Conservation (phyloP, 2,888 invertebrate genomes). For the Gnatocerus cornutus region DNA sequence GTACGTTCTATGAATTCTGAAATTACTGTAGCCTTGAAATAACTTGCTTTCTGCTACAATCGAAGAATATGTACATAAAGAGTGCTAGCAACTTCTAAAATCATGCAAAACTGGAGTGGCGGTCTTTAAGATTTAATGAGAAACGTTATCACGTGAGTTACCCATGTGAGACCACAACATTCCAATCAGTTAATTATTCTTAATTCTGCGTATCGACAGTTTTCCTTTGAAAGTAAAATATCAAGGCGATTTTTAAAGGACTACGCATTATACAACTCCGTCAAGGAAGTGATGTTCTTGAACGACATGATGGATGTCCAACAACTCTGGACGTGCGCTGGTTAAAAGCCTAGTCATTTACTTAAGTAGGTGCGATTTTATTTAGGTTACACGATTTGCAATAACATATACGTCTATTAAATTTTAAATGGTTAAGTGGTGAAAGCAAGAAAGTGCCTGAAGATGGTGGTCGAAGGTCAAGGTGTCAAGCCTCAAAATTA, state of each 20-base stretch:
- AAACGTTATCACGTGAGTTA: slow-evolving; percentile 41
- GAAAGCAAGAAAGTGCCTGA: background rate
- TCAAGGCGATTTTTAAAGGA: slow-evolving; percentile 17
- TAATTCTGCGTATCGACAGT: slow-evolving; percentile 30
- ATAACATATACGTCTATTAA: background rate
- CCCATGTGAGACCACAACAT: slow-evolving; percentile 35
- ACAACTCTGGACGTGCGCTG: background rate
- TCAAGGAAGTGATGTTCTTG: background rate
- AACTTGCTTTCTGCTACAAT: slow-evolving; percentile 53
- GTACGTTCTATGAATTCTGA: slow-evolving; percentile 54
- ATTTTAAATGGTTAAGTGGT: background rate
- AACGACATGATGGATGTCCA: slow-evolving; percentile 4
- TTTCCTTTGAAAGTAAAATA: slow-evolving; percentile 33
- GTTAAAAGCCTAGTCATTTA: background rate
- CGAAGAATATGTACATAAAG: slow-evolving; percentile 49
- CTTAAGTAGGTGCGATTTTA: background rate
- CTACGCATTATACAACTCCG: background rate
- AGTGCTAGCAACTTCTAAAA: slow-evolving; percentile 27
- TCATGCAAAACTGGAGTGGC: background rate
- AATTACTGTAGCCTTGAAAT: slow-evolving; percentile 55
- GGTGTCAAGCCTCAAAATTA: slow-evolving; percentile 9
- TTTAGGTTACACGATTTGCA: background rate
- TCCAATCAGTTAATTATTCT: slow-evolving; percentile 38
- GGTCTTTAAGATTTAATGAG: slow-evolving; percentile 26
- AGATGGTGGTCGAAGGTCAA: background rate